A percentile compares a stretch with the other conserved stretches of the same genome.
phyloP scores from a whole-genome alignment of 2,888 invertebrate species.

The Ecliptopera silaceata region DNA sequence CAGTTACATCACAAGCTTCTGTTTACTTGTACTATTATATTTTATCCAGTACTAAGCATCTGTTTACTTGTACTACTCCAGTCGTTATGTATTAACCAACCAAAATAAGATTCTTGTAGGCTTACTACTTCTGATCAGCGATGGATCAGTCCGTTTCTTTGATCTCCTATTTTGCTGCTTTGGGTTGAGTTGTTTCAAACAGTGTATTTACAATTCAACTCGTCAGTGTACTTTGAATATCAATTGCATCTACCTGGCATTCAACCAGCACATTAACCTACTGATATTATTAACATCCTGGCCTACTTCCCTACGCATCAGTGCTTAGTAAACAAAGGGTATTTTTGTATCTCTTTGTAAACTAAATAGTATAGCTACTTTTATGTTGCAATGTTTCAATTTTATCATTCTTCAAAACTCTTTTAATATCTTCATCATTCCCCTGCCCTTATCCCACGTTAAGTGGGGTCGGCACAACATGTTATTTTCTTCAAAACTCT shows the following conservation, averaged over 20 bases:
- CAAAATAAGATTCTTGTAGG: too few relatives aligned
- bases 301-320: constrained; percentile 46
- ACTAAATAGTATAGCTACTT: constrained; percentile 8
- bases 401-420: not conserved
- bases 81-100: too few relatives aligned
- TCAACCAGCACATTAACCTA: constrained; percentile 49
- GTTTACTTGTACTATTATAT: too few relatives aligned
- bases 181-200: not conserved
- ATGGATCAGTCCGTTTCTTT: too few relatives aligned
- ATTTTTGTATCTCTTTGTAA: constrained; percentile 34
- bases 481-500: too few relatives aligned
- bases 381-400: constrained; percentile 2
- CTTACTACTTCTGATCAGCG: too few relatives aligned
- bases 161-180: not conserved
- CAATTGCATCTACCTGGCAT: constrained; percentile 43
- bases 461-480: too few relatives aligned
- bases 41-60: too few relatives aligned
- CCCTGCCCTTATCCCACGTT: too few relatives aligned
- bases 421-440: too few relatives aligned
- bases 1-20: too few relatives aligned
- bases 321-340: constrained; percentile 48
- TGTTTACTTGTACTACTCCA: too few relatives aligned
- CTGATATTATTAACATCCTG: constrained; percentile 40
- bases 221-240: constrained; percentile 1
- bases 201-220: constrained; percentile 1